phyloP scores from a whole-genome alignment of 1,140 invertebrate genomes.

The Cydia splendana region DNA sequence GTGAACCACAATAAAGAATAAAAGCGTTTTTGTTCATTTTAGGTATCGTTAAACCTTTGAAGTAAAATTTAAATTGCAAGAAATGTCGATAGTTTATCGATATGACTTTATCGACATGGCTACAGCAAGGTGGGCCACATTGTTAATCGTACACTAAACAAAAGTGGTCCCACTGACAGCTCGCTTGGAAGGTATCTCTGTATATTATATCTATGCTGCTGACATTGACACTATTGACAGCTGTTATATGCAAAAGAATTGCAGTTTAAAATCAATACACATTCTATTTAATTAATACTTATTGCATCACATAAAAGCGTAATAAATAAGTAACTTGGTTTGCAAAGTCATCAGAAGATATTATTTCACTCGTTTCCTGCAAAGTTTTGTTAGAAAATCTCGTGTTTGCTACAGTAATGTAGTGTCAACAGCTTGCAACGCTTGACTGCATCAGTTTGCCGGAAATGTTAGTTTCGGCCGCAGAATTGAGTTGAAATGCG shows the following conservation, averaged over 20 bases:
- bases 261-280: constrained; percentile 20
- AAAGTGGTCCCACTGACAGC: no score
- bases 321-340: background rate
- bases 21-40: no score
- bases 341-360: background rate
- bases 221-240: constrained; percentile 4
- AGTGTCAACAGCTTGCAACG: constrained; percentile 46
- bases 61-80: no score
- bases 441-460: constrained; percentile 56
- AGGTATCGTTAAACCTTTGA: no score
- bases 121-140: no score
- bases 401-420: background rate
- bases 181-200: no score
- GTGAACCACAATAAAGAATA: no score
- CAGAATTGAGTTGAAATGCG: constrained; percentile 41
- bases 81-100: no score
- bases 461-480: constrained; percentile 53
- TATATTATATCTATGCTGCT: no score
- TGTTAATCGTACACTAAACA: no score
- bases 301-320: constrained; percentile 34
- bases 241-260: constrained; percentile 22
- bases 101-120: no score
- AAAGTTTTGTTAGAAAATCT: background rate
- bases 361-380: background rate
- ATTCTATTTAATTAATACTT: constrained; percentile 22